Evolutionary conservation across 1,140 invertebrate genomes (phyloP).

Genomic region (Zeugodacus cucurbitae): DNA sequence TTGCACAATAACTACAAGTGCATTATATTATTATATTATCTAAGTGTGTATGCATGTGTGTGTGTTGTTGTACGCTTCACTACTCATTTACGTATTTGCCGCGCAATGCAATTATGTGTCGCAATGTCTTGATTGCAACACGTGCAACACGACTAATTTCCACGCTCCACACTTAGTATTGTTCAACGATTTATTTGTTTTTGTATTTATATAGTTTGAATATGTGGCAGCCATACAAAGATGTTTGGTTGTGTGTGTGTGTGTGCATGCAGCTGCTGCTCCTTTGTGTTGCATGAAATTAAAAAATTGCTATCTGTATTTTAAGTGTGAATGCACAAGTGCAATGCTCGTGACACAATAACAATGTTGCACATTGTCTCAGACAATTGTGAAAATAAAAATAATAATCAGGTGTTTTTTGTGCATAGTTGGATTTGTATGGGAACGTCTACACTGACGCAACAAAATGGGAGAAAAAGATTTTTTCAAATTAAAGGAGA

Average conservation of each 20-base stretch:
- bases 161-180: not conserved
- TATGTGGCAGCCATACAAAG: no score
- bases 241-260: not conserved
- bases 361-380: not conserved
- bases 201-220: not conserved
- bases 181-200: not conserved
- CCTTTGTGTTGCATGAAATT: not conserved
- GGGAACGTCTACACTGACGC: no score
- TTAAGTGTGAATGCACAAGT: not conserved
- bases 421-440: no score
- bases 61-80: no score
- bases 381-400: not conserved
- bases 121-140: not conserved
- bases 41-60: not conserved
- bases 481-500: no score
- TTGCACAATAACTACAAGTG: not conserved
- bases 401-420: no score
- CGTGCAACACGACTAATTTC: conserved; percentile 1
- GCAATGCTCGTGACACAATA: not conserved
- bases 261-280: not conserved
- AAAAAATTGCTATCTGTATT: not conserved
- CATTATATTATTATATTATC: not conserved
- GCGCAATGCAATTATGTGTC: not conserved
- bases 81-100: not conserved
- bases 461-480: no score